Percentiles rank a stretch among this genome's conserved stretches.
phyloP scores from a whole-genome alignment of 2,888 invertebrate genomes.

The Callyntrura guangdongensis region DNA sequence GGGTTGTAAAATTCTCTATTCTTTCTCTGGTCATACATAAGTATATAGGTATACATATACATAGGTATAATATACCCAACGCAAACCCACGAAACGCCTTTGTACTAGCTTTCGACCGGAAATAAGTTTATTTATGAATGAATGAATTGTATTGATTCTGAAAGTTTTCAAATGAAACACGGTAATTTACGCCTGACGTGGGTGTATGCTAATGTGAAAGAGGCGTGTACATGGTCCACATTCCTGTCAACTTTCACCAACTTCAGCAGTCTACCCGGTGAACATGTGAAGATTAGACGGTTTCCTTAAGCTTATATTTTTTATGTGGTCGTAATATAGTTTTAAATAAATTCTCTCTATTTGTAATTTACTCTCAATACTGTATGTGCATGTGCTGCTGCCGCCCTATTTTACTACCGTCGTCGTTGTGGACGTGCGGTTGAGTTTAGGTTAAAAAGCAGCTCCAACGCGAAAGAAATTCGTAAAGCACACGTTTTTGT shows the following conservation, averaged over 20 bases:
- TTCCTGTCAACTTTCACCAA: background rate
- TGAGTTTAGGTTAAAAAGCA: background rate
- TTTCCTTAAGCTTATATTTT: background rate
- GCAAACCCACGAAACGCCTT: too few species aligned
- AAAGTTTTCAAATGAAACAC: background rate
- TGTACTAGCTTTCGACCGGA: too few species aligned
- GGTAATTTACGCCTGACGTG: background rate
- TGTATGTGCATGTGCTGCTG: too few species aligned
- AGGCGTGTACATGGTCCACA: background rate
- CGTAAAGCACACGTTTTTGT: background rate
- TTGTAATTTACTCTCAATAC: background rate
- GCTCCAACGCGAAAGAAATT: background rate
- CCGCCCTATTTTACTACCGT: background rate
- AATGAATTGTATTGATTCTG: constrained; percentile 11
- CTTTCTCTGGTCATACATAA: too few species aligned
- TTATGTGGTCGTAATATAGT: background rate
- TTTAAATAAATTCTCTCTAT: background rate
- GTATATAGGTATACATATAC: too few species aligned
- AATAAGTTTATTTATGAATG: constrained; percentile 13
- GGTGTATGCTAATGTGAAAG: constrained; percentile 3
- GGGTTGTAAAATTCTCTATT: too few species aligned
- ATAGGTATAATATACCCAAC: too few species aligned
- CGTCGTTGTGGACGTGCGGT: background rate
- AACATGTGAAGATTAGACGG: too few species aligned
- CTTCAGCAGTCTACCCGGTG: too few species aligned